A percentile compares a stretch with the other conserved stretches of the same genome.
phyloP scores from a whole-genome alignment of 37 sponge, comb jelly and placozoan species.

The Theonella swinhoei region DNA sequence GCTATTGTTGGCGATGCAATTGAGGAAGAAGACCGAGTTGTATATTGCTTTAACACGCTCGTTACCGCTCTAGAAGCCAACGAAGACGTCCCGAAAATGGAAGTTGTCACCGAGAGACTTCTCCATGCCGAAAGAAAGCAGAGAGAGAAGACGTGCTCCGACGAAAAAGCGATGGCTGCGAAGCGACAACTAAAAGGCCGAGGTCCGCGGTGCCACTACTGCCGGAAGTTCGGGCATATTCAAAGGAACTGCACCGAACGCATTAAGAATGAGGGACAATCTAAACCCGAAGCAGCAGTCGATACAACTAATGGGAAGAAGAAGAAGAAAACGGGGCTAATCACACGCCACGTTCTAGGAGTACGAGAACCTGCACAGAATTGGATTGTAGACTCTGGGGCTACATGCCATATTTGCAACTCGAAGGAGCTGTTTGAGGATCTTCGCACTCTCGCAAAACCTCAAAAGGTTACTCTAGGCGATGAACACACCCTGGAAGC shows the following conservation, averaged over 20 bases:
- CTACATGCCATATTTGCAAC: constrained; percentile 46
- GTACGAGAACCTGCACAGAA: constrained; percentile 3
- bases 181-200: not conserved
- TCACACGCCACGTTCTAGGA: not conserved
- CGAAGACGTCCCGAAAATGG: constrained; percentile 49
- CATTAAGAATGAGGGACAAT: not conserved
- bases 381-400: constrained; percentile 60
- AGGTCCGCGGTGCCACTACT: constrained; percentile 38
- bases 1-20: constrained; percentile 36
- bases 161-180: not conserved
- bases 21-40: constrained; percentile 38
- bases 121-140: constrained; percentile 41
- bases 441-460: constrained; percentile 9
- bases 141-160: constrained; percentile 6
- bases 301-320: not conserved
- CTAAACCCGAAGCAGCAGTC: not conserved
- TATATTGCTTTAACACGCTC: constrained; percentile 36
- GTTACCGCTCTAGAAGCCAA: constrained; percentile 66
- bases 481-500: constrained; percentile 51
- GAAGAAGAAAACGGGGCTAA: not conserved
- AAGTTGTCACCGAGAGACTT: constrained; percentile 45
- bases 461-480: constrained; percentile 51
- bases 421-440: constrained; percentile 30
- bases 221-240: constrained; percentile 44
- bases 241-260: constrained; percentile 27